Conservation (phyloP, 2,888 invertebrate genomes). For the Parnassius glacialis region DNA sequence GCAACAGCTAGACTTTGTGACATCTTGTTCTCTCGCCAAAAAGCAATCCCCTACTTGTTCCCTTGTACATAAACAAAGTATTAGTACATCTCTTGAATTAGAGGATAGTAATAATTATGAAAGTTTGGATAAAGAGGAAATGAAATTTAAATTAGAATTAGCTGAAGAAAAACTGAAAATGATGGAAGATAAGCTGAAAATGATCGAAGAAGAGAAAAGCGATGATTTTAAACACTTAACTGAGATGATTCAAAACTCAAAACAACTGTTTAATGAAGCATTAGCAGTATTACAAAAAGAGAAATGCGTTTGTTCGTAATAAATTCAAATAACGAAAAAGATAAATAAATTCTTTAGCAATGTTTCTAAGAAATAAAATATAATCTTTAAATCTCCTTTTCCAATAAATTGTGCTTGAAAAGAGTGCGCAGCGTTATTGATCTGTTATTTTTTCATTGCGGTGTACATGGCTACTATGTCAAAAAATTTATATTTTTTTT, state of each 20-base stretch:
- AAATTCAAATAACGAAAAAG: constrained; percentile 24
- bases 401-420: no score
- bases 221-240: constrained; percentile 79
- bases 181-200: constrained; percentile 82
- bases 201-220: constrained; percentile 83
- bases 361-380: no score
- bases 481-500: no score
- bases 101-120: constrained; percentile 48
- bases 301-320: constrained; percentile 62
- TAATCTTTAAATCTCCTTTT: no score
- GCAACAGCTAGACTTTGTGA: constrained; percentile 33
- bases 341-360: background rate
- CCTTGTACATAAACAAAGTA: constrained; percentile 52
- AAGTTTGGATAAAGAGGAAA: constrained; percentile 60
- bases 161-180: constrained; percentile 85
- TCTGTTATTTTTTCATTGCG: no score
- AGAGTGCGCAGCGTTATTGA: no score
- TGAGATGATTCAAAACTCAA: constrained; percentile 80
- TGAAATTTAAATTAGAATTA: constrained; percentile 78
- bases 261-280: constrained; percentile 79
- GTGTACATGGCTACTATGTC: no score
- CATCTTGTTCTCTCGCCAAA: constrained; percentile 31
- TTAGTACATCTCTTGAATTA: constrained; percentile 49
- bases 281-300: constrained; percentile 66
- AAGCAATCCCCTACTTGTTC: constrained; percentile 51